phyloP scores from a whole-genome alignment of 2,113 vertebrate genomes.

The Catharus fuscescens region DNA sequence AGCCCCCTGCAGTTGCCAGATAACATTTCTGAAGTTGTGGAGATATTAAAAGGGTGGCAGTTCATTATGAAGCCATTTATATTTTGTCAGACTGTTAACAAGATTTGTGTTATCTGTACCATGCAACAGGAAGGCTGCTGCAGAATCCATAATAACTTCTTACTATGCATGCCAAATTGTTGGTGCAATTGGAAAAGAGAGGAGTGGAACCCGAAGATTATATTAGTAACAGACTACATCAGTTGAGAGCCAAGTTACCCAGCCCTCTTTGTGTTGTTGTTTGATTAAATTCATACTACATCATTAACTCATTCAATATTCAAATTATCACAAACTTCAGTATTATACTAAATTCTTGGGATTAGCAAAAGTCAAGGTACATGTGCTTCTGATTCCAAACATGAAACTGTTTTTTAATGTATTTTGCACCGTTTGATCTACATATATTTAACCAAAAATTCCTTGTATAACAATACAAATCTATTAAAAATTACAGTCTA shows the following conservation, averaged over 20 bases:
- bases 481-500: neutral
- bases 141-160: constrained; percentile 45
- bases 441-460: neutral
- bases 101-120: constrained; percentile 54
- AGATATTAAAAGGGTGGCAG: constrained; percentile 47
- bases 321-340: neutral
- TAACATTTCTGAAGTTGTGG: constrained; percentile 59
- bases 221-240: neutral
- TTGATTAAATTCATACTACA: constrained; percentile 37
- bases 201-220: neutral
- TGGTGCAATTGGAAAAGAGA: neutral
- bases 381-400: neutral
- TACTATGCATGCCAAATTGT: constrained; percentile 20
- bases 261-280: neutral
- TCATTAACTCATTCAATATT: neutral
- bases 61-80: constrained; percentile 63
- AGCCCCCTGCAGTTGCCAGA: constrained; percentile 46
- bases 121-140: constrained; percentile 17
- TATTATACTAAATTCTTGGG: neutral
- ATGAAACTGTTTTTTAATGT: neutral
- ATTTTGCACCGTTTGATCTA: neutral
- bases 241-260: neutral
- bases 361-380: neutral
- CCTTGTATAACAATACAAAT: neutral
- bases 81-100: constrained; percentile 59